Conservation (phyloP, 2,113 vertebrate genomes). For the Leucopternis melanops region DNA sequence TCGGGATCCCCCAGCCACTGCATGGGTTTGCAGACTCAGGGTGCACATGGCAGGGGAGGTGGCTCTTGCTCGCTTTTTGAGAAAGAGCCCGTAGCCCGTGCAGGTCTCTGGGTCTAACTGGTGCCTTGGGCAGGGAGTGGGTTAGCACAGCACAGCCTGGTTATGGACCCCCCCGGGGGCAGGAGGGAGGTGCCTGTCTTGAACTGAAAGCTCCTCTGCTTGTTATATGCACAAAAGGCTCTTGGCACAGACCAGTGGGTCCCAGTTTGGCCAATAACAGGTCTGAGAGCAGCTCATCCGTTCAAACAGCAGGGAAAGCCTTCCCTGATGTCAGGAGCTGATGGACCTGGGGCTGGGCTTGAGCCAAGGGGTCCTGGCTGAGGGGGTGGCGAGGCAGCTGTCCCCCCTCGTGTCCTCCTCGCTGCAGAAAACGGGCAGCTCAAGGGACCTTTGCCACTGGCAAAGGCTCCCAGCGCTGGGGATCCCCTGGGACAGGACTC, state of each 20-base stretch:
- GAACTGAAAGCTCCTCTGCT: neutral
- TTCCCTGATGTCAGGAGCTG: neutral
- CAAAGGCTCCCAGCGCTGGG: neutral
- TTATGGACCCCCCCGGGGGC: neutral
- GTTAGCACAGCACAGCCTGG: neutral
- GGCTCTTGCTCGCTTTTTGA: neutral
- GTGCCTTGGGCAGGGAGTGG: neutral
- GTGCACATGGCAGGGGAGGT: neutral
- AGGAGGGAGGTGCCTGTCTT: neutral
- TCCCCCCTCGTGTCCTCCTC: accelerated
- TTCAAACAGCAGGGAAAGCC: neutral
- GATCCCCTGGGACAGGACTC: neutral
- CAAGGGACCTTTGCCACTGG: neutral
- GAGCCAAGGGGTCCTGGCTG: neutral
- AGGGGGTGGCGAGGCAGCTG: neutral
- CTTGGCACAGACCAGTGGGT: neutral
- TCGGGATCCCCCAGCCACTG: too few relatives aligned
- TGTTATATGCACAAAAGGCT: neutral
- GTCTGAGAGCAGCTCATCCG: neutral
- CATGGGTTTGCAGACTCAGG: neutral
- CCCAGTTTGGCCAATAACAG: neutral
- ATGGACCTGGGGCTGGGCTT: neutral
- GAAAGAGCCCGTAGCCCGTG: neutral
- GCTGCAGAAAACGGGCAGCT: neutral
- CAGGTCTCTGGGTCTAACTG: neutral